Percentiles rank a stretch among this genome's conserved stretches.
Evolutionary conservation across 2,797 vertebrate genomes (phyloP).

Genomic region (Notolepis coatsorum): DNA sequence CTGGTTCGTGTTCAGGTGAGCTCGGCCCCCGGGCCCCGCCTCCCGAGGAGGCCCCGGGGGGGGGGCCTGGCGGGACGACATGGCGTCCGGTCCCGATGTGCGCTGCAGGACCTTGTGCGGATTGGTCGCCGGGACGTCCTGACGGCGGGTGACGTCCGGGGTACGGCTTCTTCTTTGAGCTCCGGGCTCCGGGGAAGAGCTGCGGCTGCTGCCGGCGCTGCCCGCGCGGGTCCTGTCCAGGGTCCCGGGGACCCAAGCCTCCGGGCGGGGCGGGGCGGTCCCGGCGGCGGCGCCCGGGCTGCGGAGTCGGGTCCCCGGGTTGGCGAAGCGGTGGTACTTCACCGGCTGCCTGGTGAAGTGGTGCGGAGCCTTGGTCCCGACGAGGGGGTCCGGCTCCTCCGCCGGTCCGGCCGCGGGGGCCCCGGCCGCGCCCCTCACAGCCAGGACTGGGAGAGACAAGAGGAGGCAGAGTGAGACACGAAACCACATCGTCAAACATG

Average conservation of each 20-base stretch:
- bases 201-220: conserved; percentile 66
- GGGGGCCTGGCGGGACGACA: conserved; percentile 17
- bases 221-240: conserved; percentile 11
- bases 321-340: conserved; percentile 79
- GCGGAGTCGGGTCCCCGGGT: conserved; percentile 29
- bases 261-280: neutral
- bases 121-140: conserved; percentile 40
- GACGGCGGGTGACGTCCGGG: conserved; percentile 60
- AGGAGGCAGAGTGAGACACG: neutral
- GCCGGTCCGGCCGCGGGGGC: conserved; percentile 31
- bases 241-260: conserved; percentile 5
- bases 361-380: conserved; percentile 69
- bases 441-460: conserved; percentile 72
- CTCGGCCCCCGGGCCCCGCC: conserved; percentile 16
- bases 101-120: conserved; percentile 59
- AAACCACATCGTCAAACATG: too few relatives aligned
- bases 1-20: conserved; percentile 46
- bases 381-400: conserved; percentile 31
- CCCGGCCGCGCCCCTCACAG: conserved; percentile 63
- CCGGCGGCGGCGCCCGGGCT: conserved; percentile 20
- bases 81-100: conserved; percentile 62
- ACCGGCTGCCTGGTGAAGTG: conserved; percentile 87
- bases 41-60: conserved; percentile 9
- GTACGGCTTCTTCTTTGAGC: conserved; percentile 42
- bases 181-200: conserved; percentile 67